Evolutionary conservation across 2,113 vertebrate species (phyloP).

Genomic region (Tympanuchus pallidicinctus): DNA sequence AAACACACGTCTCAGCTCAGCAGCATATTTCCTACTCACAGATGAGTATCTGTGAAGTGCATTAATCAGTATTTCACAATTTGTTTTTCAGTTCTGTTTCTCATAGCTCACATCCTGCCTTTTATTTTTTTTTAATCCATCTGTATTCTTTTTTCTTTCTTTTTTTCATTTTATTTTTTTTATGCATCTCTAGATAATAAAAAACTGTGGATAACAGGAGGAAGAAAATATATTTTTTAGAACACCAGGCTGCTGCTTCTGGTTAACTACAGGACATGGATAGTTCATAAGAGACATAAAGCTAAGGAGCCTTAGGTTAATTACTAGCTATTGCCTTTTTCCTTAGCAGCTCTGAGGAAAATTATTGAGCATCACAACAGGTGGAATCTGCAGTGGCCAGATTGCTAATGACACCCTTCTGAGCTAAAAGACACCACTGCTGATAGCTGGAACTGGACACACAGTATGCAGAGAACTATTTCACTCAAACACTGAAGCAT

Average conservation of each 20-base stretch:
- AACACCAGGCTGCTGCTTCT: not conserved
- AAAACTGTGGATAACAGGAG: not conserved
- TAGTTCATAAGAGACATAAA: not conserved
- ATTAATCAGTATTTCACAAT: conserved; percentile 1
- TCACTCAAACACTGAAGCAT: not conserved
- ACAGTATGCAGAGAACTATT: not conserved
- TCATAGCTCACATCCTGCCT: not conserved
- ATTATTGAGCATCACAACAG: not conserved
- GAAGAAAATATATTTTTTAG: not conserved
- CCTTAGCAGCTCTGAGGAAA: not conserved
- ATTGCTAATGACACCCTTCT: not conserved
- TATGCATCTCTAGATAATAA: not conserved
- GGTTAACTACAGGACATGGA: not conserved
- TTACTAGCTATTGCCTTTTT: not conserved
- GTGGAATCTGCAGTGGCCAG: not conserved
- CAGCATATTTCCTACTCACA: not conserved
- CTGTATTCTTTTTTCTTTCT: not conserved
- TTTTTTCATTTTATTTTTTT: not conserved
- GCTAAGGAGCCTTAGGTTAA: not conserved
- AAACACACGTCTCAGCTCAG: not conserved
- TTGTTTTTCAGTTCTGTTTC: not conserved
- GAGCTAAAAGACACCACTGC: not conserved
- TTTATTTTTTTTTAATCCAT: not conserved
- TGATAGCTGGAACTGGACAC: not conserved
- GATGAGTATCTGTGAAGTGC: not conserved